Conservation (phyloP, 2,888 invertebrate genomes). For the Teinopalpus imperialis region DNA sequence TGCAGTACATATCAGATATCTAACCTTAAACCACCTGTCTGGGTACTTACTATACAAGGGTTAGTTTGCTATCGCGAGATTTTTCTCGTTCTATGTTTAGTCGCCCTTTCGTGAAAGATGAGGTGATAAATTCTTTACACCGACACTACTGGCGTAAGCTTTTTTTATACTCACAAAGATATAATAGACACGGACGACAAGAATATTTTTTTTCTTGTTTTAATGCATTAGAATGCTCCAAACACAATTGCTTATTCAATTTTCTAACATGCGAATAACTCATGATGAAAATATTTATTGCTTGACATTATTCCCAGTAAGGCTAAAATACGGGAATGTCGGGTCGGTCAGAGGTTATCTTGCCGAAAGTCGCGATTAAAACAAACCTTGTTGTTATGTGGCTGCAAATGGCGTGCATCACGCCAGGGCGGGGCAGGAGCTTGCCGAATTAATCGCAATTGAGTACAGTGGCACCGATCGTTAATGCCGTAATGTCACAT, state of each 20-base stretch:
- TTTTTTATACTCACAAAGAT: no score
- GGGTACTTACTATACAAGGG: no score
- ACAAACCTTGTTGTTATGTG: constrained; percentile 31
- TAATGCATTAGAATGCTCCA: neutral
- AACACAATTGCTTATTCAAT: neutral
- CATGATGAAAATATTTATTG: constrained; percentile 19
- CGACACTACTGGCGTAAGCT: no score
- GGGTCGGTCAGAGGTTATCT: constrained; percentile 26
- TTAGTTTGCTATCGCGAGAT: no score
- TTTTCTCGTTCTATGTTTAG: no score
- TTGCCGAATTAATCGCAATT: constrained; percentile 46
- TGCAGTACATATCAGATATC: no score
- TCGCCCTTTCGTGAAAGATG: no score
- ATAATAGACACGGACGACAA: no score
- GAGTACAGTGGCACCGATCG: constrained; percentile 16
- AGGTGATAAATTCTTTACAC: no score
- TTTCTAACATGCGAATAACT: neutral
- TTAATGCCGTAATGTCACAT: neutral
- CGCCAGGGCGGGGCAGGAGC: constrained; percentile 49
- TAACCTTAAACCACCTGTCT: no score
- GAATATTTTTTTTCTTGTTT: no score
- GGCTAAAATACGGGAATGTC: constrained; percentile 25
- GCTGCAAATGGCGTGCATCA: constrained; percentile 45
- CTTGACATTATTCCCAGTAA: constrained; percentile 25
- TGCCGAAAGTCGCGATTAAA: constrained; percentile 23